Evolutionary conservation across 2,797 vertebrate species (phyloP).

Genomic region (Micrastur ruficollis): DNA sequence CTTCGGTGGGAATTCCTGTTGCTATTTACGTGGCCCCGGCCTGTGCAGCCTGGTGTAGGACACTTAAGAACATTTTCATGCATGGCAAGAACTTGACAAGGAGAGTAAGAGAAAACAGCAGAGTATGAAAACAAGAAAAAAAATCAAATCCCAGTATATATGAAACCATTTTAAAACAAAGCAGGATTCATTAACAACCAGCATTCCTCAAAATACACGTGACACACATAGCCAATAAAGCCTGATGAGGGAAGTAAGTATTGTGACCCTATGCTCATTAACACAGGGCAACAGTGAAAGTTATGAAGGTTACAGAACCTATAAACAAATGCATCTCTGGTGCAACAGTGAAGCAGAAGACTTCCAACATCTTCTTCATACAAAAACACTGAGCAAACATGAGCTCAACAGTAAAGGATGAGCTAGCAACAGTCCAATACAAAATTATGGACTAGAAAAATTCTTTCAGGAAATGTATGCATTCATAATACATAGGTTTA

Average conservation of each 20-base stretch:
- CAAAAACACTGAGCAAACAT: background rate
- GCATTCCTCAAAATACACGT: conserved; percentile 67
- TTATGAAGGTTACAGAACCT: conserved; percentile 39
- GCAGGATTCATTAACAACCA: conserved; percentile 64
- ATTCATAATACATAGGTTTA: conserved; percentile 26
- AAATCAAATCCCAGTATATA: conserved; percentile 78
- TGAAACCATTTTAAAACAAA: conserved; percentile 68
- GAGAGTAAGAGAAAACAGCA: conserved; percentile 86
- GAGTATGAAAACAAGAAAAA: conserved; percentile 85
- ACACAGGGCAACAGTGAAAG: conserved; percentile 42
- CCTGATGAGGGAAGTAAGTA: conserved; percentile 49
- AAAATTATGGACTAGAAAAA: conserved; percentile 23
- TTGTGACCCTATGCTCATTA: conserved; percentile 6
- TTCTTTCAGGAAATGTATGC: conserved; percentile 15
- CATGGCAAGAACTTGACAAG: conserved; percentile 98
- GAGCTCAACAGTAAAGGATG: background rate
- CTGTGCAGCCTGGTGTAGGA: conserved; percentile 99
- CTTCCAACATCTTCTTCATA: background rate
- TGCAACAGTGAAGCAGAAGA: conserved; percentile 34
- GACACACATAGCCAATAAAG: conserved; percentile 69
- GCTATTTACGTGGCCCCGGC: conserved; percentile 99
- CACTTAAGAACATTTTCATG: conserved; percentile 99
- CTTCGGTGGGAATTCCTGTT: conserved; percentile 99
- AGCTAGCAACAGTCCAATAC: background rate
- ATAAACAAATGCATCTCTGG: background rate